Evolutionary conservation across 2,113 vertebrate genomes (phyloP).

Genomic region (Callocephalon fimbriatum): DNA sequence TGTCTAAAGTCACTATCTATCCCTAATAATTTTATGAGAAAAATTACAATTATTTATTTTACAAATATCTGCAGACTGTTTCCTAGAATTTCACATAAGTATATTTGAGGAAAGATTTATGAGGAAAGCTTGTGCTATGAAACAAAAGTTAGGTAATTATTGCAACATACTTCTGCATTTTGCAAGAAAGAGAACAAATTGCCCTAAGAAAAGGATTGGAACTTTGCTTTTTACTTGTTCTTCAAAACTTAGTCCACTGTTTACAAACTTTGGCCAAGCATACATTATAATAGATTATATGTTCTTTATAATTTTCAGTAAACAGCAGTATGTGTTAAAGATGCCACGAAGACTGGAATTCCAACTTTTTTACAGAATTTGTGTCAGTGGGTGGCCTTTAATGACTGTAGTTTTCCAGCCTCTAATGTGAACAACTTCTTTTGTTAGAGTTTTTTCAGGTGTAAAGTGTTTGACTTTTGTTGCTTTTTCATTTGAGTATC

Average conservation of each 20-base stretch:
- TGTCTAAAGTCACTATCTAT: neutral
- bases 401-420: neutral
- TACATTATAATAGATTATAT: neutral
- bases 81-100: neutral
- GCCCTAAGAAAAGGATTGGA: fast-evolving
- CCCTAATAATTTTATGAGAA: neutral
- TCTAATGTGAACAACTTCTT: neutral
- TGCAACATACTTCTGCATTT: neutral
- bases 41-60: neutral
- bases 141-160: neutral
- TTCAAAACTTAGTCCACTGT: neutral
- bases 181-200: neutral
- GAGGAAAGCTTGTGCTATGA: neutral
- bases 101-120: neutral
- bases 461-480: neutral
- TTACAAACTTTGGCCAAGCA: neutral
- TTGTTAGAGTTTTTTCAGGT: neutral
- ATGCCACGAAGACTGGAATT: neutral
- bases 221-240: neutral
- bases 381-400: neutral
- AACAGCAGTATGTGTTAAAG: neutral
- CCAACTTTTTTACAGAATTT: neutral
- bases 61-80: neutral
- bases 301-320: neutral
- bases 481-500: neutral